Percentiles rank a stretch among this genome's conserved stretches.
Evolutionary conservation across 2,113 vertebrate genomes (phyloP).

Genomic region (Heterotis niloticus): DNA sequence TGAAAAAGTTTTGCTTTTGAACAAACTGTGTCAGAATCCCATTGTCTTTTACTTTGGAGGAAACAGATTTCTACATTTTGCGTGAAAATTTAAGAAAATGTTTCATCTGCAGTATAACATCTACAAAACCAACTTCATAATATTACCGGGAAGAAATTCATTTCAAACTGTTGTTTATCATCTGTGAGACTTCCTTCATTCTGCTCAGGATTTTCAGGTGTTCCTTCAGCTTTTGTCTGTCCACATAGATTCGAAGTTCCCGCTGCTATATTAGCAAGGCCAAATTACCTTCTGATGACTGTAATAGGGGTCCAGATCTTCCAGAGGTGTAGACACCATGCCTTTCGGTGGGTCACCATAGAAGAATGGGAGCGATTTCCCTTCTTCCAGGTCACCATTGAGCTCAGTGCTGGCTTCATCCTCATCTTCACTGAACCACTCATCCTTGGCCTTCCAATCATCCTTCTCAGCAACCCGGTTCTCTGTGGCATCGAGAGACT

Average conservation of each 20-base stretch:
- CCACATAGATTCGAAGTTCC: not conserved
- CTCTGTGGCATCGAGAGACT: conserved; percentile 93
- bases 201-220: not conserved
- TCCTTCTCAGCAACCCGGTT: conserved; percentile 87
- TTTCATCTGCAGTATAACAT: too few species aligned
- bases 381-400: conserved; percentile 94
- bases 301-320: conserved; percentile 92
- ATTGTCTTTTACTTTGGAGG: too few species aligned
- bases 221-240: not conserved
- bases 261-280: not conserved
- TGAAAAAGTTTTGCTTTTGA: too few species aligned
- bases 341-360: conserved; percentile 85
- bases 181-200: not conserved
- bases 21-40: too few species aligned
- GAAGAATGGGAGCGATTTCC: conserved; percentile 92
- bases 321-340: conserved; percentile 89
- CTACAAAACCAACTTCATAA: too few species aligned
- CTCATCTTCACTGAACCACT: conserved; percentile 72
- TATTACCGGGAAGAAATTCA: too few species aligned
- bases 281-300: conserved; percentile 87
- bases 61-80: too few species aligned
- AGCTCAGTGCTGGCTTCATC: conserved; percentile 89
- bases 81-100: too few species aligned
- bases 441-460: conserved; percentile 78
- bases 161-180: not conserved